Percentiles rank a stretch among this genome's conserved stretches.
Evolutionary conservation across 2,888 invertebrate species (phyloP).

Genomic region (Chromoteleia sp.): DNA sequence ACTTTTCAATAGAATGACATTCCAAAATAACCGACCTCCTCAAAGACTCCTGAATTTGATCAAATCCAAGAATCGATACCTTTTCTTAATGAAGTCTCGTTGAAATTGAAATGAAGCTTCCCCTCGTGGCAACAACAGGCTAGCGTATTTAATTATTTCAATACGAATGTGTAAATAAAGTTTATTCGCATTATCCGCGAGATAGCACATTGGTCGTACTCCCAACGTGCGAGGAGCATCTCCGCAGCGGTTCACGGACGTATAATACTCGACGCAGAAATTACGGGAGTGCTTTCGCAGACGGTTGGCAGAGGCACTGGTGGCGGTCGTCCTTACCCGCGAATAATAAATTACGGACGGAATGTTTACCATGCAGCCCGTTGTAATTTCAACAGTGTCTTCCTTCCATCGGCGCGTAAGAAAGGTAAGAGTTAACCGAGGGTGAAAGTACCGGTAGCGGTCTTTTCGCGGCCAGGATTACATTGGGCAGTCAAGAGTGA

Average conservation of each 20-base stretch:
- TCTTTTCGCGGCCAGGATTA: constrained; percentile 66
- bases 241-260: constrained; percentile 45
- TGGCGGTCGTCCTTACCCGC: constrained; percentile 63
- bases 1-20: too few species aligned
- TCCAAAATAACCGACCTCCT: too few species aligned
- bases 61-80: not conserved
- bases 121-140: constrained; percentile 17
- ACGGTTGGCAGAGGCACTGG: constrained; percentile 57
- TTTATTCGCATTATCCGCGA: constrained; percentile 55
- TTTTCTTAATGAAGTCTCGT: constrained; percentile 1
- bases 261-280: constrained; percentile 62
- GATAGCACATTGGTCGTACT: constrained; percentile 32
- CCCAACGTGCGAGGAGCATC: constrained; percentile 31
- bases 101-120: constrained; percentile 33
- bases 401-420: constrained; percentile 68
- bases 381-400: constrained; percentile 72
- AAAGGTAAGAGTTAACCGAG: constrained; percentile 72
- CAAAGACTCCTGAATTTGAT: too few species aligned
- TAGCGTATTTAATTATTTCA: constrained; percentile 59
- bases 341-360: constrained; percentile 69
- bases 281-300: constrained; percentile 72
- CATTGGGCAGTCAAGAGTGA: constrained; percentile 63
- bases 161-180: constrained; percentile 45
- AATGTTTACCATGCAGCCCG: constrained; percentile 68
- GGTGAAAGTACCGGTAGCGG: constrained; percentile 70